Conservation (phyloP, 2,113 vertebrate genomes). For the Cyprinodon tularosa region DNA sequence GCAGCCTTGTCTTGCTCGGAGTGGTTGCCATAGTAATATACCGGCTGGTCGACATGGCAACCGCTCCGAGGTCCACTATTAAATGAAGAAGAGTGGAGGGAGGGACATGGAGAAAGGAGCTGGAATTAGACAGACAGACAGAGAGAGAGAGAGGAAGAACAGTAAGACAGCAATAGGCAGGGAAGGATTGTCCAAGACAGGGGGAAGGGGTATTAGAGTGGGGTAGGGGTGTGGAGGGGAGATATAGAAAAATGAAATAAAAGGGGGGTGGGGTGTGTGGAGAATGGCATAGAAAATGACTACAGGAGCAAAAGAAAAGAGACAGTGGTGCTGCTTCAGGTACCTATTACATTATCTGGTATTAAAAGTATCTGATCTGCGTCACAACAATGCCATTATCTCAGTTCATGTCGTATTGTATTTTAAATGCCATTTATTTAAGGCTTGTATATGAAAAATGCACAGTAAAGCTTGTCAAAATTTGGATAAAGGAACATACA, state of each 20-base stretch:
- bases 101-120: slow-evolving; percentile 68
- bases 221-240: slow-evolving; percentile 25
- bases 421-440: slow-evolving; percentile 58
- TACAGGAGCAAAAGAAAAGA: slow-evolving; percentile 46
- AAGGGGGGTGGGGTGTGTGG: slow-evolving; percentile 12
- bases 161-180: slow-evolving; percentile 50
- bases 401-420: slow-evolving; percentile 75
- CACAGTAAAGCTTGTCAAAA: slow-evolving; percentile 41
- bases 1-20: slow-evolving; percentile 91
- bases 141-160: slow-evolving; percentile 44
- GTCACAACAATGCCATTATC: slow-evolving; percentile 74
- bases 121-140: slow-evolving; percentile 52
- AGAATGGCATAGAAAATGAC: slow-evolving; percentile 51
- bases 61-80: slow-evolving; percentile 98
- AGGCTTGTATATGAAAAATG: slow-evolving; percentile 67
- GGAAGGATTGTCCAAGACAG: slow-evolving; percentile 70
- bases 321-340: slow-evolving; percentile 36
- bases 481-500: slow-evolving; percentile 67
- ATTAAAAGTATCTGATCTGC: slow-evolving; percentile 63
- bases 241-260: slow-evolving; percentile 50
- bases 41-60: slow-evolving; percentile 99
- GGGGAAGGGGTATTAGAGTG: slow-evolving; percentile 53
- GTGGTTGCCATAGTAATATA: slow-evolving; percentile 97
- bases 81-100: slow-evolving; percentile 88
- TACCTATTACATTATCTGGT: slow-evolving; percentile 52